Evolutionary conservation across 2,888 invertebrate species (phyloP).

Genomic region (Oscheius onirici): DNA sequence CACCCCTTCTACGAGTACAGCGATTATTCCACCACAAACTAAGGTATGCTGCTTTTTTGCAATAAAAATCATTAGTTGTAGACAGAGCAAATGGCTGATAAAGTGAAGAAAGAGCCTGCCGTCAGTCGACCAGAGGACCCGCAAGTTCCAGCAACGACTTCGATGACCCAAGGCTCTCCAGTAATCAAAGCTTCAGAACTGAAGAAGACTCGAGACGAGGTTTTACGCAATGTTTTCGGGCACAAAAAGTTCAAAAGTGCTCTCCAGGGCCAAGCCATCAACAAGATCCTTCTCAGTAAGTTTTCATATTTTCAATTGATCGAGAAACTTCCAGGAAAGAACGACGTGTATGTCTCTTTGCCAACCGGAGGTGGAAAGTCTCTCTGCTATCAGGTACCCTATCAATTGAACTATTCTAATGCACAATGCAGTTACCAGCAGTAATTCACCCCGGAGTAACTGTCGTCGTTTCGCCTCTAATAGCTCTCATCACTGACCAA

Average conservation of each 20-base stretch:
- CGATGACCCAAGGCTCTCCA: neutral
- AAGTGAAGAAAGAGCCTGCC: too few species aligned
- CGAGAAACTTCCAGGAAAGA: conserved; percentile 73
- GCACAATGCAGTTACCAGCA: conserved; percentile 84
- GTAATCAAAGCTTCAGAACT: conserved; percentile 39
- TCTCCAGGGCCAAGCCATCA: conserved; percentile 58
- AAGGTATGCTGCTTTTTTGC: too few species aligned
- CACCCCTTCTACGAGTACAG: too few species aligned
- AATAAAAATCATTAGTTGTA: too few species aligned
- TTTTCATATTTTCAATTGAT: neutral
- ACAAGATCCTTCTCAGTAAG: conserved; percentile 53
- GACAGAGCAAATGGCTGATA: too few species aligned
- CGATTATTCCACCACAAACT: too few species aligned
- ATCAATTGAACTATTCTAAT: neutral
- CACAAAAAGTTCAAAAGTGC: conserved; percentile 60
- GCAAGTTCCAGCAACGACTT: too few species aligned
- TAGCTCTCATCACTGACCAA: conserved; percentile 89
- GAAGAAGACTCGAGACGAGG: conserved; percentile 40
- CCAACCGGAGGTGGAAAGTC: conserved; percentile 97
- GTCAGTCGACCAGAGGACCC: too few species aligned
- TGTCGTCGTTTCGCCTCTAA: conserved; percentile 91
- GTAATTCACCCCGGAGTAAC: conserved; percentile 83
- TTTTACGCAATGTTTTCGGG: conserved; percentile 50
- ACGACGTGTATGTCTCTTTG: conserved; percentile 95
- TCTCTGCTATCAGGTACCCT: conserved; percentile 89